Evolutionary conservation across 2,888 invertebrate species (phyloP), one percentile per base, ranked within the genome.

Genomic region (Furcula furcula): DNA sequence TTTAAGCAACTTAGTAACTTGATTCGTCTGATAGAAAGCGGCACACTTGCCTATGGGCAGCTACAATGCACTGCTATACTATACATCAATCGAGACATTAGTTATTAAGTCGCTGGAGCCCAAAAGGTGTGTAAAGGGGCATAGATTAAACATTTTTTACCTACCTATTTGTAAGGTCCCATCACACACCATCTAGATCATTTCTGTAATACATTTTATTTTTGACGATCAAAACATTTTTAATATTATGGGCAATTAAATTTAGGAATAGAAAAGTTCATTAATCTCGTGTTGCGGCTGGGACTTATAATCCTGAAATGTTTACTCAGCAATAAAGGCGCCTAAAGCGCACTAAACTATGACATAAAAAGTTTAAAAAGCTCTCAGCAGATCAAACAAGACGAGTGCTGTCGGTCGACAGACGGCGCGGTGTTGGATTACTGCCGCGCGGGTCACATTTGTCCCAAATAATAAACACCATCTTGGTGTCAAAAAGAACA

Each of bases 361-460:
- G 80, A 78, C 81, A 88, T 88, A 85, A 88, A 87, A 87, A 85
- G 76, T 81, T 85, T 84, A 87, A 88, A 88, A 88, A 86, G 84
- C 88, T 85, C 86, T 83, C 82, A 78, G 86, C 87, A 88, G 88
- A 88, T 88, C 88, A 88, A 88, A 88, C 88, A 88, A 78, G 68
- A 73, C 55, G 76, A 78, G 82, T 74, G 71, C 77, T 77, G 79
- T 79, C 75, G 73, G 75, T 70, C 67, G 77, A 66, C 84, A 81
- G 78, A 68, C 84, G 84, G 80, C 64, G 50, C 58, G 78, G 83
- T 85, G 65, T 88, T 59, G 51, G 70, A 73, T 88, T 82, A 74
- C 88, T 45, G 47, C 47, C 46, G 73, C 71, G 54, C 75, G 79
- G 83, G 82, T 84, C 87, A 77, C 87, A 84, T 81, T 88, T 80